These are phyloP conservation scores for Diglossa cyanea DNA, from an alignment of 2,797 vertebrate genomes.

Conservation along the genomic window DNA sequence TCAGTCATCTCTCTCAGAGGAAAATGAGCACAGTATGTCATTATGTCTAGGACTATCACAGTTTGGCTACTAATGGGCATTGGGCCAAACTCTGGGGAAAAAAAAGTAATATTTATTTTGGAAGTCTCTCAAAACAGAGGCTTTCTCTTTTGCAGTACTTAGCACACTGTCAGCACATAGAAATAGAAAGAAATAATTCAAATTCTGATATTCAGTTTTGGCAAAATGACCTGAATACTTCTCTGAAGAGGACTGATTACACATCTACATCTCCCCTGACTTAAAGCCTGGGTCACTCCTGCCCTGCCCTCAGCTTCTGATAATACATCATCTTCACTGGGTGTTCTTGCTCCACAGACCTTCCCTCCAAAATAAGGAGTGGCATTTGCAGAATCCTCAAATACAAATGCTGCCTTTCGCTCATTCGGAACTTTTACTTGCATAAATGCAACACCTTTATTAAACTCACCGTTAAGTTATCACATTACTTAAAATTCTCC, in stretches of 20 bases:
- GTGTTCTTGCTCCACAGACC: neutral
- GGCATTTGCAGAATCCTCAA: neutral
- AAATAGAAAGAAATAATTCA: neutral
- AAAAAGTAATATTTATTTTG: neutral
- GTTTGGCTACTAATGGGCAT: conserved; percentile 14
- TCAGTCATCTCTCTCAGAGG: conserved; percentile 15
- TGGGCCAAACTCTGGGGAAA: neutral
- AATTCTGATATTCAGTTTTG: neutral
- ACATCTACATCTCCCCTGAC: neutral
- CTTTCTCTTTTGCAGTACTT: neutral
- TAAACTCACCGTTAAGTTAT: neutral
- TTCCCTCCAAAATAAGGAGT: neutral
- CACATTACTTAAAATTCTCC: neutral
- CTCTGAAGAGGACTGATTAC: neutral
- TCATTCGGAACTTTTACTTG: neutral
- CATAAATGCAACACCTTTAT: neutral
- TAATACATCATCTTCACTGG: neutral
- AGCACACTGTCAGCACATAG: neutral
- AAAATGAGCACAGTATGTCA: conserved; percentile 25
- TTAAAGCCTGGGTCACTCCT: neutral
- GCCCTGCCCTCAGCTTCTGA: neutral
- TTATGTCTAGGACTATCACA: neutral
- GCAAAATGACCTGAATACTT: neutral
- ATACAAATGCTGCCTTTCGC: neutral
- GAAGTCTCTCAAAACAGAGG: conserved; percentile 8